Base-by-base conservation (phyloP, 2,888 invertebrate genomes). In the Dimorphilus gyrociliatus region DNA sequence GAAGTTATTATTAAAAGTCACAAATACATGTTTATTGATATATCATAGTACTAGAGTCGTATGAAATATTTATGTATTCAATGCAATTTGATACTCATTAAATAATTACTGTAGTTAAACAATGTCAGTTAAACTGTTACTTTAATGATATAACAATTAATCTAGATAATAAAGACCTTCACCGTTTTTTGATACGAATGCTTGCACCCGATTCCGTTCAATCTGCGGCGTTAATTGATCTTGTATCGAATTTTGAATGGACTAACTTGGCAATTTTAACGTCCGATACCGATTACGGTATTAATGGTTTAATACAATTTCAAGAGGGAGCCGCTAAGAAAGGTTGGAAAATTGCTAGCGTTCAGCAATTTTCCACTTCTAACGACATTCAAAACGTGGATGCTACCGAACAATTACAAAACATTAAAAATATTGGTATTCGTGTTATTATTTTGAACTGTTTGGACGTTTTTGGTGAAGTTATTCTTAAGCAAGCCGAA, bases 251-350 rank as follows among this genome's bases (percentile, higher is more conserved):
- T 18, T 25, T 23, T 13, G 31, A 29, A 12, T 37, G 37, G 37
- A 32, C 17, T 4, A 21, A 19, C 5, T 23, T 37, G 25, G 34
- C 37, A 23, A 35, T 37, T 3, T 24, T 37, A n/a, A 25, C 37
- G 12, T 30, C 31, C 6, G 23, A 35, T 15, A 27, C 31, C 1
- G 35, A 37, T 23, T 37, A 37, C 23, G 37, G 37, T 35, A 16
- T 28, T 2, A 32, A 35, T 16, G 35, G 31, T 8, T 12, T 35
- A 23, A 16, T 35, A 10, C 8, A 17, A 23, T 35, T 35, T 29
- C 32, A 30, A 17, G 21, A 27, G 3, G 15, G n/a, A 23, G 32
- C 35, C 14, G 28, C 25, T n/a, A 19, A 28, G 16, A 10, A 23
- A 25, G 23, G 32, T 12, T 35, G 35, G 35, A 7, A 21, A 2